A percentile compares a stretch with the other conserved stretches of the same genome.
Evolutionary conservation across 2,113 vertebrate genomes (phyloP).

Genomic region (Tympanuchus pallidicinctus): DNA sequence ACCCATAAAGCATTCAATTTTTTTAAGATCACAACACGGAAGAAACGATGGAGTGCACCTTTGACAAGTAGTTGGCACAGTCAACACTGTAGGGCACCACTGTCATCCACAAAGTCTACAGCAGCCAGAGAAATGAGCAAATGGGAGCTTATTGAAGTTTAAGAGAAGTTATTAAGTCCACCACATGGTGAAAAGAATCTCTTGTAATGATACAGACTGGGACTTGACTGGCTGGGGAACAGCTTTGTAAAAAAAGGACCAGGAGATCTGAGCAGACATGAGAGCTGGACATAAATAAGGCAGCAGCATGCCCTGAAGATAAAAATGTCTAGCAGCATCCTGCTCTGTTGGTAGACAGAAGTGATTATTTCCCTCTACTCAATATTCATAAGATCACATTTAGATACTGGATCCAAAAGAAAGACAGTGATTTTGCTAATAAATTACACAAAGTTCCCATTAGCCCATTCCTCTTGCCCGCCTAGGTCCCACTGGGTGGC

Average conservation of each 20-base stretch:
- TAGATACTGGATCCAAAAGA: background rate
- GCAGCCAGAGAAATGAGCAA: background rate
- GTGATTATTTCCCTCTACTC: background rate
- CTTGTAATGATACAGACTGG: background rate
- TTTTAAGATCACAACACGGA: background rate
- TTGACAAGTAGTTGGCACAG: background rate
- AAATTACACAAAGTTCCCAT: background rate
- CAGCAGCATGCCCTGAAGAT: background rate
- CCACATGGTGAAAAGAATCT: background rate
- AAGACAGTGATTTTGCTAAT: background rate
- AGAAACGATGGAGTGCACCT: background rate
- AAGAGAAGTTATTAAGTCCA: background rate
- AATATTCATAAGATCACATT: background rate
- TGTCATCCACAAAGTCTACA: background rate
- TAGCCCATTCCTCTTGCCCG: background rate
- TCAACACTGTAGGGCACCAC: fast-evolving
- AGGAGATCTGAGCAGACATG: background rate
- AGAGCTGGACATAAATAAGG: background rate
- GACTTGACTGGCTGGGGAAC: background rate
- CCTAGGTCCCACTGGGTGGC: constrained; percentile 62
- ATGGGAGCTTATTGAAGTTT: background rate
- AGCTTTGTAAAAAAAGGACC: background rate
- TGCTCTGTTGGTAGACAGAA: background rate
- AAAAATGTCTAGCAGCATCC: background rate
- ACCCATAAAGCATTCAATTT: background rate